Conservation (phyloP, 2,113 vertebrate genomes). For the Columba janthina region DNA sequence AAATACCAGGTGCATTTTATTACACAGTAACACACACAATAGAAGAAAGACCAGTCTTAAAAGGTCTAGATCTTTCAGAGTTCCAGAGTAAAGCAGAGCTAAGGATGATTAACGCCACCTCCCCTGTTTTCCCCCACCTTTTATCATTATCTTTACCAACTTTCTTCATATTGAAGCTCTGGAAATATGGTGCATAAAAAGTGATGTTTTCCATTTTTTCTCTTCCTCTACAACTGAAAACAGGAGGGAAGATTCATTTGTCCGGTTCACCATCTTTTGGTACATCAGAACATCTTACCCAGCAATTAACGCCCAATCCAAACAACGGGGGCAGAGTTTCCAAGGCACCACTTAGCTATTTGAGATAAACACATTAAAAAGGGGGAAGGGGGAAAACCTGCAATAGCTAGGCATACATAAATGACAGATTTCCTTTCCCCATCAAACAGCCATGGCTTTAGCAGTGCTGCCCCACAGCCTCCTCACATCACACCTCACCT, state of each 20-base stretch:
- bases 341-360: slow-evolving; percentile 25
- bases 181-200: background rate
- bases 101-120: background rate
- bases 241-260: background rate
- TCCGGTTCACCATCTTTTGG: background rate
- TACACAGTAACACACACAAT: background rate
- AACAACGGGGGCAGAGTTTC: slow-evolving; percentile 25
- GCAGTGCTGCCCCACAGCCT: background rate
- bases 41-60: background rate
- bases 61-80: background rate
- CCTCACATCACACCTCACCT: background rate
- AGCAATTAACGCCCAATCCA: background rate
- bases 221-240: background rate
- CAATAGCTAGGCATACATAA: background rate
- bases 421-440: background rate
- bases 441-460: background rate
- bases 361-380: background rate
- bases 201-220: background rate
- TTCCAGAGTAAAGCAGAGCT: background rate
- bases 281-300: background rate
- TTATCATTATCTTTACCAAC: background rate
- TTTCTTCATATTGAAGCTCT: background rate
- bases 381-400: background rate
- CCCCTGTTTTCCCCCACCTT: background rate
- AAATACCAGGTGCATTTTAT: slow-evolving; percentile 25